Percentiles rank a stretch among this genome's conserved stretches.
These are phyloP conservation scores for Synergus japonicus DNA, from an alignment of 2,888 invertebrate genomes.

Conservation along the genomic window DNA sequence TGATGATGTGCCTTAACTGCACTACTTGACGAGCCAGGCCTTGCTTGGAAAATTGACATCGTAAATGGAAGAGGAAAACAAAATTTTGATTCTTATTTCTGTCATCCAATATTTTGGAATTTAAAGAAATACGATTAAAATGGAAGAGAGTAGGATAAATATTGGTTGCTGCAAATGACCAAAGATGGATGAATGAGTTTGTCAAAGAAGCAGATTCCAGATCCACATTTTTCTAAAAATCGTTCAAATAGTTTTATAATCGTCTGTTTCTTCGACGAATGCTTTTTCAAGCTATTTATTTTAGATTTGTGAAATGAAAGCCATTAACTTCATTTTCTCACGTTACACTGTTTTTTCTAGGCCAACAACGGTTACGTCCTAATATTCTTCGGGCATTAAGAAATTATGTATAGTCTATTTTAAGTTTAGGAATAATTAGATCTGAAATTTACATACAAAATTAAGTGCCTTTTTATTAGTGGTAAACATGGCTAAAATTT, in stretches of 20 bases:
- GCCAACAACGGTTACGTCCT: not conserved
- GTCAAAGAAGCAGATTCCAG: constrained; percentile 1
- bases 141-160: not conserved
- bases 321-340: constrained; percentile 6
- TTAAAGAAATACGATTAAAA: not conserved
- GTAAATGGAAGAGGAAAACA: not conserved
- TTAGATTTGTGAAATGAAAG: constrained; percentile 24
- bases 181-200: constrained; percentile 20
- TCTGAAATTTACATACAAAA: not conserved
- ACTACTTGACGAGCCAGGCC: constrained; percentile 35
- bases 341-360: not conserved
- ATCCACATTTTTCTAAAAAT: not conserved
- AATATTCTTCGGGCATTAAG: constrained; percentile 14
- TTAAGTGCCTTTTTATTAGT: not conserved
- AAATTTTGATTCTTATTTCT: not conserved
- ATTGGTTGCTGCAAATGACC: constrained; percentile 32
- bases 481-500: not conserved
- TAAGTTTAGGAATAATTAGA: not conserved
- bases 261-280: not conserved
- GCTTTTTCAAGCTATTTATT: constrained; percentile 36
- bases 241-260: not conserved
- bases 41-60: constrained; percentile 19
- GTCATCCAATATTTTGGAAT: not conserved
- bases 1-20: constrained; percentile 47
- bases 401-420: constrained; percentile 22